phyloP scores from a whole-genome alignment of 2,113 vertebrate genomes.

The Percina caprodes region DNA sequence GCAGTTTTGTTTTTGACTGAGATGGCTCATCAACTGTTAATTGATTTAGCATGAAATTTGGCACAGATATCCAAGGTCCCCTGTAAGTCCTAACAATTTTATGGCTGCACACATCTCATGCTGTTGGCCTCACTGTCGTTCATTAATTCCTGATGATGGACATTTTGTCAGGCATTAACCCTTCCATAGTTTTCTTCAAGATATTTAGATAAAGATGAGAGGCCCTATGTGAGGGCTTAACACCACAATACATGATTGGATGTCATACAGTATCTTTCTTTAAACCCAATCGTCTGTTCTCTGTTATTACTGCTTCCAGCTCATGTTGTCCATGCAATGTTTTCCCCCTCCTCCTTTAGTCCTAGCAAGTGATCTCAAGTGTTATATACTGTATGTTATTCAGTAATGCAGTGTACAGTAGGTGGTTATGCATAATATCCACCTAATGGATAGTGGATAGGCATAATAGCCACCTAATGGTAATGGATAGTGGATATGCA shows the following conservation, averaged over 20 bases:
- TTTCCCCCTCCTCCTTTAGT: not conserved
- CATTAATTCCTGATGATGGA: too few relatives aligned
- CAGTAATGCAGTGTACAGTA: not conserved
- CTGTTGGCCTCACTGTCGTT: too few relatives aligned
- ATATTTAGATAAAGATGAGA: slow-evolving; percentile 4
- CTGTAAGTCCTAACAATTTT: not conserved
- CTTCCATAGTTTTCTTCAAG: not conserved
- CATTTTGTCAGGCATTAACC: too few relatives aligned
- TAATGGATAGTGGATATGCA: not conserved
- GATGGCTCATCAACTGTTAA: not conserved
- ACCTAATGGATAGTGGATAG: not conserved
- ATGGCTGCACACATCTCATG: too few relatives aligned
- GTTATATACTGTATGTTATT: too few relatives aligned
- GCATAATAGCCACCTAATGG: not conserved
- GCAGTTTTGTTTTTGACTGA: not conserved
- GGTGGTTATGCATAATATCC: not conserved
- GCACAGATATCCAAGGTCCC: not conserved
- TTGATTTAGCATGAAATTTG: not conserved
- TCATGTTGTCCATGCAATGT: not conserved
- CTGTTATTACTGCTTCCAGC: slow-evolving; percentile 10
- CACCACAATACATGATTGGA: not conserved
- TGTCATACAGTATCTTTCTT: not conserved
- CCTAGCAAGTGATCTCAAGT: too few relatives aligned
- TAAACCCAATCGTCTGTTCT: not conserved
- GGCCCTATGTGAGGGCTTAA: not conserved